Conservation (phyloP, 2,888 invertebrate species). For the Apodemia mormo region DNA sequence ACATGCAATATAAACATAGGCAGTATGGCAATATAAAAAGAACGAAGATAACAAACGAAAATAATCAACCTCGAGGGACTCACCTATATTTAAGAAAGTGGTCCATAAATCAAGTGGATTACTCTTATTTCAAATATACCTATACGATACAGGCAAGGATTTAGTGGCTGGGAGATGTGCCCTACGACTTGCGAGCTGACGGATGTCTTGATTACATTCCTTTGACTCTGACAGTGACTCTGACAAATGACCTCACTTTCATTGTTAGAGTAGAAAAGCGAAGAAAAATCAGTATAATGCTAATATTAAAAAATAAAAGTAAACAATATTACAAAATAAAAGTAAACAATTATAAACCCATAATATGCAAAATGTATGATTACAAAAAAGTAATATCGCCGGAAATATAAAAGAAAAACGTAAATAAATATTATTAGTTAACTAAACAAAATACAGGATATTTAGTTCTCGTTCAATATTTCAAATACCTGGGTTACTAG, state of each 20-base stretch:
- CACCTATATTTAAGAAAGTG: neutral
- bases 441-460: too few relatives aligned
- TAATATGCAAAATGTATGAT: too few relatives aligned
- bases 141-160: constrained; percentile 11
- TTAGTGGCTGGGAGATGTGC: constrained; percentile 7
- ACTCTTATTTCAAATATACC: constrained; percentile 14
- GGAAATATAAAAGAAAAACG: too few relatives aligned
- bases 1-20: neutral
- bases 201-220: constrained; percentile 72
- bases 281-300: neutral
- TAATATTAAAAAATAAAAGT: neutral
- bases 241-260: constrained; percentile 66
- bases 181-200: constrained; percentile 44
- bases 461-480: too few relatives aligned
- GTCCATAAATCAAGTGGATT: constrained; percentile 11
- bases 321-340: neutral
- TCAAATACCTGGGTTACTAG: too few relatives aligned
- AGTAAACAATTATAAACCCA: too few relatives aligned
- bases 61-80: neutral
- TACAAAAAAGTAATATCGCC: too few relatives aligned
- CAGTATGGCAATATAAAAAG: neutral
- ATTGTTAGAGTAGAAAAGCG: constrained; percentile 39
- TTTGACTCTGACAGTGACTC: constrained; percentile 53
- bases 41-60: neutral
- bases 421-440: too few relatives aligned